Percentiles rank a stretch among this genome's conserved stretches.
Evolutionary conservation across 2,888 invertebrate genomes (phyloP).

Genomic region (Pseudoips prasinana): DNA sequence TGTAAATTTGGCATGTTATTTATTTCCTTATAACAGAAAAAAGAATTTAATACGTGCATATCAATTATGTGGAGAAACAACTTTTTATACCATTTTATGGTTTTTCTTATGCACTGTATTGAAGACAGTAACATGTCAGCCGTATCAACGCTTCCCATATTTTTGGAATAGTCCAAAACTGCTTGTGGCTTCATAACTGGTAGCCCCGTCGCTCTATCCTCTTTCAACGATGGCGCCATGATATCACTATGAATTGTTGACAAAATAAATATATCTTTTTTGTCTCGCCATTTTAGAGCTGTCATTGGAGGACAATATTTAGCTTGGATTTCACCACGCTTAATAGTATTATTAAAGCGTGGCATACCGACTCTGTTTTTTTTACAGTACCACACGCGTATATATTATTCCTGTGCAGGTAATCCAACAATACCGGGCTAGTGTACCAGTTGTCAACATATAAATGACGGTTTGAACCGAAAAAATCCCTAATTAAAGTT

Average conservation of each 20-base stretch:
- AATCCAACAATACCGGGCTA: slow-evolving; percentile 19
- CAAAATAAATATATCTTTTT: slow-evolving; percentile 21
- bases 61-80: slow-evolving; percentile 16
- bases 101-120: slow-evolving; percentile 19
- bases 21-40: slow-evolving; percentile 9
- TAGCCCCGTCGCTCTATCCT: slow-evolving; percentile 15
- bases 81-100: slow-evolving; percentile 20
- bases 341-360: slow-evolving; percentile 13
- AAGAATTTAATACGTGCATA: slow-evolving; percentile 14
- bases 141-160: slow-evolving; percentile 21
- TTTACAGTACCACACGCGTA: slow-evolving; percentile 26
- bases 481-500: slow-evolving; percentile 14
- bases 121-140: slow-evolving; percentile 22
- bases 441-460: slow-evolving; percentile 26
- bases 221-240: slow-evolving; percentile 17
- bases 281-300: slow-evolving; percentile 26
- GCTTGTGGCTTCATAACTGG: slow-evolving; percentile 17
- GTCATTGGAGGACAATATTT: slow-evolving; percentile 13
- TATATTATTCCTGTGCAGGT: slow-evolving; percentile 14
- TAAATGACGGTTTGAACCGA: slow-evolving; percentile 14
- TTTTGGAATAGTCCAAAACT: slow-evolving; percentile 19
- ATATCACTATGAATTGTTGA: slow-evolving; percentile 15
- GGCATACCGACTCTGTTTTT: slow-evolving; percentile 19
- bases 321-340: slow-evolving; percentile 13
- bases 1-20: slow-evolving; percentile 11